A percentile compares a stretch with the other conserved stretches of the same genome.
phyloP scores from a whole-genome alignment of 2,888 invertebrate species.

The Pseudeuparius sepicola region DNA sequence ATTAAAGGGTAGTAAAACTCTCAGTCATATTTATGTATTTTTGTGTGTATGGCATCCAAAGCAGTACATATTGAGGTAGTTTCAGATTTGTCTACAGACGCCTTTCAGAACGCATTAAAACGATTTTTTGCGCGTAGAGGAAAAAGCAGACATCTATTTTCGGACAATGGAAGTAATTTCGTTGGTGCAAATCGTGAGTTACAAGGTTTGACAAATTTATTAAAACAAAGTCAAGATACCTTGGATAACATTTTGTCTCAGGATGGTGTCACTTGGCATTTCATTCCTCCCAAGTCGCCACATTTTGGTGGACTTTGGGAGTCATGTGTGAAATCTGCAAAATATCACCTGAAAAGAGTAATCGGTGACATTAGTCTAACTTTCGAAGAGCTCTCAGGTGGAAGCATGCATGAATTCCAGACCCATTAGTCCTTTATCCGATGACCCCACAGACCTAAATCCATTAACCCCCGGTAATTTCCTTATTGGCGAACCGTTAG shows the following conservation, averaged over 20 bases:
- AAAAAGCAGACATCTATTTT: conserved; percentile 18
- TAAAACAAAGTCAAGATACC: too few relatives aligned
- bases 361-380: conserved; percentile 23
- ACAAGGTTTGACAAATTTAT: conserved; percentile 8
- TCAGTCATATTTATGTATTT: conserved; percentile 17
- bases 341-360: too few relatives aligned
- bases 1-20: conserved; percentile 12
- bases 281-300: conserved; percentile 27
- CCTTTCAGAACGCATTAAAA: conserved; percentile 23
- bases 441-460: conserved; percentile 23
- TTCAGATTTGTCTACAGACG: conserved; percentile 21
- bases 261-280: conserved; percentile 25
- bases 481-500: conserved; percentile 22
- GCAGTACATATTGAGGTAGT: too few relatives aligned
- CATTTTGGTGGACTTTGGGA: conserved; percentile 32
- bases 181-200: conserved; percentile 22
- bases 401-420: conserved; percentile 29
- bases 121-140: conserved; percentile 26
- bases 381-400: conserved; percentile 29
- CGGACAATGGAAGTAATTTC: conserved; percentile 27
- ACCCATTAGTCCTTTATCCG: conserved; percentile 24
- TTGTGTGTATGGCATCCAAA: conserved; percentile 23
- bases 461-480: conserved; percentile 26
- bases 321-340: too few relatives aligned
- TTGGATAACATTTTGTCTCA: conserved; percentile 6